Evolutionary conservation across 1,140 invertebrate genomes (phyloP), one percentile per base, ranked within the genome.

Genomic region (Octopus sinensis): DNA sequence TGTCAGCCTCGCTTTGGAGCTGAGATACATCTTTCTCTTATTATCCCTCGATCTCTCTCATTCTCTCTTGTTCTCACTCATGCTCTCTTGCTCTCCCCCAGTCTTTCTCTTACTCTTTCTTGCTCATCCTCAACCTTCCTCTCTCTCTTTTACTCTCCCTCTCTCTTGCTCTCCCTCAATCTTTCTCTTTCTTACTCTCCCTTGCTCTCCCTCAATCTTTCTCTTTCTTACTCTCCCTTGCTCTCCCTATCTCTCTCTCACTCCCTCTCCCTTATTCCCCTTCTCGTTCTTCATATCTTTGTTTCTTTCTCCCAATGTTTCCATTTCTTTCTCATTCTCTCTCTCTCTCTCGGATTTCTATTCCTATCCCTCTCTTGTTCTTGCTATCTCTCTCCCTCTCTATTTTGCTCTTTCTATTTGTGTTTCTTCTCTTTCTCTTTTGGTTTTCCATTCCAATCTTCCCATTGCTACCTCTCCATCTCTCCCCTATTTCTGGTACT

Each of bases 1-100:
- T 13, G 76, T 77, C 12, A 77, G 76, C 76, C 76, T 77, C 76
- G 76, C 52, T 77, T 51, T 77, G 76, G 76, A 43, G 30, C 6
- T 73, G 68, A 73, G 9, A 9, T 17, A 62, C 56, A 12, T 9
- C 17, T 17, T 12, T 17, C 9, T 17, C 17, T 9, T 17, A 62
- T 62, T 62, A 12, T 17, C 9, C 56, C 9, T 9, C 9, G 0
- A 9, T 62, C 17, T 62, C 56, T 62, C 56, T 17, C 56, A 62
- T 17, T 17, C 56, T 62, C 56, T 62, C 56, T 17, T 62, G 17
- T 17, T 17, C 17, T 7, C 56, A 9, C 7, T 62, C 56, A 62
- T 17, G 17, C 56, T 62, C 56, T 17, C 7, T 17, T 17, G 23
- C 23, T 23, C 23, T 23, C 23, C 23, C 23, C 0, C 23, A 23